These are phyloP conservation scores for Autographa pulchrina DNA, from an alignment of 2,888 invertebrate genomes.

Conservation along the genomic window DNA sequence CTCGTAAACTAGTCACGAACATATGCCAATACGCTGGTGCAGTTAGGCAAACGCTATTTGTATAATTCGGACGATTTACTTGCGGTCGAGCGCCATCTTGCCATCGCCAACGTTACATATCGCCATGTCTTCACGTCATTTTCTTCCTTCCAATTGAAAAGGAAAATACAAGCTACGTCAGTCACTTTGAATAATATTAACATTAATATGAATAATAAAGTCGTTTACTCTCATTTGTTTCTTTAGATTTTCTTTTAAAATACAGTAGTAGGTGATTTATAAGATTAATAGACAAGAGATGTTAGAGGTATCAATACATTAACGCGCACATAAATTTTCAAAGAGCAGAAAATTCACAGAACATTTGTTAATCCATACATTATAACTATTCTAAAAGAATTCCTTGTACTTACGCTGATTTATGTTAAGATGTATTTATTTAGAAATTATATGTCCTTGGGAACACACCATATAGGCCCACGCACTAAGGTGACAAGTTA, in stretches of 20 bases:
- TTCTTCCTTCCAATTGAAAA: conserved; percentile 49
- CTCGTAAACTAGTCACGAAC: conserved; percentile 89
- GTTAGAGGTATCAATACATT: conserved; percentile 53
- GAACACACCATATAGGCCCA: background rate
- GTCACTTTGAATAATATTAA: conserved; percentile 49
- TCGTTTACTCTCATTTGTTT: conserved; percentile 35
- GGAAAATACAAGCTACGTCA: conserved; percentile 40
- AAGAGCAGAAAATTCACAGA: conserved; percentile 39
- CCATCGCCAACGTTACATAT: conserved; percentile 40
- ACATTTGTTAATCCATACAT: conserved; percentile 50
- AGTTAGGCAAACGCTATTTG: conserved; percentile 86
- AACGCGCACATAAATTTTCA: conserved; percentile 46
- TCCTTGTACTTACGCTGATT: conserved; percentile 39
- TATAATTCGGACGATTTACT: conserved; percentile 84
- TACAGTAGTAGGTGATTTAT: conserved; percentile 48
- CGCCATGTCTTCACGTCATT: conserved; percentile 46
- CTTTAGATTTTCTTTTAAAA: conserved; percentile 45
- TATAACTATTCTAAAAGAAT: conserved; percentile 47
- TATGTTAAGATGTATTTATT: conserved; percentile 17
- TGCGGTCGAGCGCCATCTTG: conserved; percentile 63
- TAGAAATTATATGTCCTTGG: conserved; percentile 3
- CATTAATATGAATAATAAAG: conserved; percentile 54
- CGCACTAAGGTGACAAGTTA: background rate
- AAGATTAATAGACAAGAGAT: conserved; percentile 57
- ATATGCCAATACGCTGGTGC: conserved; percentile 87